These are phyloP conservation scores for Cariama cristata DNA, from an alignment of 2,113 vertebrate species.

Conservation along the genomic window DNA sequence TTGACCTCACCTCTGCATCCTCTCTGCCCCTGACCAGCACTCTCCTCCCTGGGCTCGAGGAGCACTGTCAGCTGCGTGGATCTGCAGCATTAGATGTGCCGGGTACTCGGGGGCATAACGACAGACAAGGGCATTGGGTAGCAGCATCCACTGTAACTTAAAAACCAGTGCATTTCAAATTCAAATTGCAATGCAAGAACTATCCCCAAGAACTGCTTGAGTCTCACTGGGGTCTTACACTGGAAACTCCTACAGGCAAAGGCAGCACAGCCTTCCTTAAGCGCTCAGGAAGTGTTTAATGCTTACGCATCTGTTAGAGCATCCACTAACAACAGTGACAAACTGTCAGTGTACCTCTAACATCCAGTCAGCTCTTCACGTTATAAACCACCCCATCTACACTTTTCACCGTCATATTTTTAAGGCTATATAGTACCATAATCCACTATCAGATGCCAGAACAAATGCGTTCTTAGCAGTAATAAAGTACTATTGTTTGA, in stretches of 20 bases:
- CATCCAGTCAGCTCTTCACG: background rate
- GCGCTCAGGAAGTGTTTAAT: background rate
- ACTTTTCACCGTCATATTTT: background rate
- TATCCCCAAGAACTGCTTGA: background rate
- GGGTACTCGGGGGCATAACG: accelerated
- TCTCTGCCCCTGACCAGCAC: background rate
- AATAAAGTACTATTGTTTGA: conserved; percentile 2
- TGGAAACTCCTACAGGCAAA: background rate
- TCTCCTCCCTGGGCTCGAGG: background rate
- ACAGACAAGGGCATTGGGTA: background rate
- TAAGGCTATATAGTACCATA: background rate
- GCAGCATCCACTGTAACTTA: background rate
- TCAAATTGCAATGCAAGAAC: background rate
- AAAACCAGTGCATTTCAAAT: background rate
- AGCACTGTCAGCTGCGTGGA: background rate
- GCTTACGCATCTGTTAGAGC: background rate
- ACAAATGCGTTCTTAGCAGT: background rate
- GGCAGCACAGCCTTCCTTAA: background rate
- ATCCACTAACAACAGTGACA: background rate
- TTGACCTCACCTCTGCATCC: background rate
- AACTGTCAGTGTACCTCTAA: background rate
- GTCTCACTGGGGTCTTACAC: background rate
- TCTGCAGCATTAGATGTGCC: background rate
- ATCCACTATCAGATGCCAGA: background rate
- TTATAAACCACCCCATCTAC: conserved; percentile 1